Percentiles rank a stretch among this genome's conserved stretches.
Evolutionary conservation across 2,888 invertebrate genomes (phyloP).

Genomic region (Anticlea derivata): DNA sequence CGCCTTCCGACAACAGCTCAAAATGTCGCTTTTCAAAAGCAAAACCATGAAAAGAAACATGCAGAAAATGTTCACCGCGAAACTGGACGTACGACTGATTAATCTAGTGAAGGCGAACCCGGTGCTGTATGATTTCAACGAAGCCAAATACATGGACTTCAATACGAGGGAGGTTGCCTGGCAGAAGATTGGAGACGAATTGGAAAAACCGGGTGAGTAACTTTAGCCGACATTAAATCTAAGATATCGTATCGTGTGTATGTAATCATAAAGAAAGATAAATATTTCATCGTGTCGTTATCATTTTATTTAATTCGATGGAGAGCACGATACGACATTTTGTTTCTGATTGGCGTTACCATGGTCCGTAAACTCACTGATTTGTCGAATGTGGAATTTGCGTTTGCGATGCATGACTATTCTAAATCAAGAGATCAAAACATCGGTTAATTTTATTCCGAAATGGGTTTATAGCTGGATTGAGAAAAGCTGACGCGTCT

Average conservation of each 20-base stretch:
- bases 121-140: conserved; percentile 65
- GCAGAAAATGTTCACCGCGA: conserved; percentile 56
- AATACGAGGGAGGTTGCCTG: conserved; percentile 73
- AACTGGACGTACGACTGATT: conserved; percentile 62
- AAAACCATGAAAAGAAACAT: conserved; percentile 27
- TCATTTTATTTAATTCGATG: conserved; percentile 17
- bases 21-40: conserved; percentile 15
- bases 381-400: conserved; percentile 19
- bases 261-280: conserved; percentile 3
- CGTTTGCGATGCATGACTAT: too few species aligned
- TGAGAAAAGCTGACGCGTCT: too few species aligned
- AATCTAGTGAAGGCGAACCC: conserved; percentile 61
- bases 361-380: conserved; percentile 14
- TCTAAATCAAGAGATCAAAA: too few species aligned
- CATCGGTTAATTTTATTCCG: too few species aligned
- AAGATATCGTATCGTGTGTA: conserved; percentile 37
- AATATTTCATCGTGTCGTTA: conserved; percentile 11
- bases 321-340: conserved; percentile 23
- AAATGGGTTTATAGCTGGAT: too few species aligned
- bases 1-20: background rate
- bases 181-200: conserved; percentile 75
- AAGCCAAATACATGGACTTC: conserved; percentile 71
- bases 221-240: background rate
- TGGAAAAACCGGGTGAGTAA: conserved; percentile 68
- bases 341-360: conserved; percentile 20